phyloP scores from a whole-genome alignment of 2,888 invertebrate genomes.

The Heliconius ismenius region DNA sequence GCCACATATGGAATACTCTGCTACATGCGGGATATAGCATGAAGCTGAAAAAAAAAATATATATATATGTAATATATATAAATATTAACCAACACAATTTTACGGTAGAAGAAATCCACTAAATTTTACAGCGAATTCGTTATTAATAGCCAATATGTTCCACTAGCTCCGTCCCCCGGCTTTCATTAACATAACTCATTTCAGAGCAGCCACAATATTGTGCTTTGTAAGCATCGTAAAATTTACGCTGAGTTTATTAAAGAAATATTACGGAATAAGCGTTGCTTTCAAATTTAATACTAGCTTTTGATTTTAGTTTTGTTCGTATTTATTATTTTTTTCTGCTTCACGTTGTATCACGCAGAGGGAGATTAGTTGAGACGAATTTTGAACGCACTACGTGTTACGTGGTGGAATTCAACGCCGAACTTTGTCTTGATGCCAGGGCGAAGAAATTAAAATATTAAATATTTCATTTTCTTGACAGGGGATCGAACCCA shows the following conservation, averaged over 20 bases:
- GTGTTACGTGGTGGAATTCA: no score
- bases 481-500: no score
- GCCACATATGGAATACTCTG: neutral
- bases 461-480: no score
- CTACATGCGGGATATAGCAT: no score
- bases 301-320: neutral
- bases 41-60: neutral
- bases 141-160: slow-evolving; percentile 67
- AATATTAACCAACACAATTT: slow-evolving; percentile 25
- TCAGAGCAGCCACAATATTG: slow-evolving; percentile 48
- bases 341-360: no score
- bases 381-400: no score
- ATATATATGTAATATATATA: neutral
- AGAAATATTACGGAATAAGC: slow-evolving; percentile 25
- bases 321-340: neutral
- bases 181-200: slow-evolving; percentile 66
- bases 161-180: slow-evolving; percentile 52
- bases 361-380: no score
- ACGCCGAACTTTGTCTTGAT: no score
- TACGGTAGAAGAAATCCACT: slow-evolving; percentile 24
- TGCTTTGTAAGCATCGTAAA: slow-evolving; percentile 44
- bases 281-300: neutral
- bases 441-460: no score
- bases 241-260: slow-evolving; percentile 35
- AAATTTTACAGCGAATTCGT: slow-evolving; percentile 46